Evolutionary conservation across 2,113 vertebrate genomes (phyloP).

Genomic region (Eidolon helvum): DNA sequence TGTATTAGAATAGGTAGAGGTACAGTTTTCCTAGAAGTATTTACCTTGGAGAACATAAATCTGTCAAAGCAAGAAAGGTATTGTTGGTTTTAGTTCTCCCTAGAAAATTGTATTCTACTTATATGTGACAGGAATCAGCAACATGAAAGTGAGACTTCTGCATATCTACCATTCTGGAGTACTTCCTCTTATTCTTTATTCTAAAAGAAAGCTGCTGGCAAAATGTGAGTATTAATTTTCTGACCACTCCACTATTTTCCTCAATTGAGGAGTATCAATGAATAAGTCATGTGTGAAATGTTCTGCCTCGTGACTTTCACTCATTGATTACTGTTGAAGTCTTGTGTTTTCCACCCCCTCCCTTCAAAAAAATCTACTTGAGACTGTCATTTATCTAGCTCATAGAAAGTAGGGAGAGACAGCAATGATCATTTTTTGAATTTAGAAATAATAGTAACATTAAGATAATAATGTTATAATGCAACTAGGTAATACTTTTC

Average conservation of each 20-base stretch:
- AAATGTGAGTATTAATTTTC: neutral
- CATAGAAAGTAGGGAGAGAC: neutral
- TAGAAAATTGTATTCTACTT: neutral
- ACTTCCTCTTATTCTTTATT: neutral
- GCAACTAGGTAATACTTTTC: neutral
- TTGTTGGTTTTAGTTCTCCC: neutral
- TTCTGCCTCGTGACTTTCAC: neutral
- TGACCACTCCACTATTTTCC: neutral
- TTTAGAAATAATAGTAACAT: neutral
- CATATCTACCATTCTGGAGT: neutral
- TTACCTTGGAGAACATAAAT: neutral
- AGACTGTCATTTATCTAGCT: neutral
- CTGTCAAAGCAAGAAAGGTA: neutral
- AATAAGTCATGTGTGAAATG: neutral
- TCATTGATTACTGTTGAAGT: neutral
- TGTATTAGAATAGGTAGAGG: neutral
- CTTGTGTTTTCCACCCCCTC: neutral
- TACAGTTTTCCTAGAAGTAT: neutral
- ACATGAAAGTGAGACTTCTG: neutral
- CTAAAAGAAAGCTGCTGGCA: neutral
- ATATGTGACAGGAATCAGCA: constrained; percentile 1
- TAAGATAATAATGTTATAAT: neutral
- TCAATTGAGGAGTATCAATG: neutral
- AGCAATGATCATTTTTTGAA: neutral
- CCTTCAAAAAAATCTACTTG: neutral